Base-by-base conservation (phyloP, 2,888 invertebrate genomes). In the Drosophila crucigera region DNA sequence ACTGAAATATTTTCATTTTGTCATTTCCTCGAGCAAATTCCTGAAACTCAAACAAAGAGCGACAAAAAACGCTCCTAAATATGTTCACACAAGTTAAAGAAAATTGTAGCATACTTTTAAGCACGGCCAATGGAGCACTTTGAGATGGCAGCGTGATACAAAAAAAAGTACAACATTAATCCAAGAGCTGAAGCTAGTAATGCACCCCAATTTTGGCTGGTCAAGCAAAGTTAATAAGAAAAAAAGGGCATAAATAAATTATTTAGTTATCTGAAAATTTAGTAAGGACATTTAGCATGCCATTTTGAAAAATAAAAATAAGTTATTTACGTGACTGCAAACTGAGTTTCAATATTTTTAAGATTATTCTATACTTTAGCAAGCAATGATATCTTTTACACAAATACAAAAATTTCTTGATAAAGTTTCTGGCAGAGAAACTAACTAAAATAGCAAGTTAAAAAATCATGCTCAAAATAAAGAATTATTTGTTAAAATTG, bases 1-100 rank as follows among this genome's bases (percentile, higher is more conserved):
- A 78, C 58, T 83, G 73, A 82, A 83, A 90, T 91, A 84, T 89
- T 85, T 87, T 87, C 80, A 86, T 91, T 84, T 79, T 85, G 90
- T 84, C 88, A 88, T 86, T 91, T 90, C 79, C 83, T 82, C 55
- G 76, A 71, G 70, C 79, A 78, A 80, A 89, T 89, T 86, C 83
- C 73, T 78, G 31, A 70, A 75, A 84, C 83, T 82, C 76, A 75
- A 82, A 73, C 73, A 82, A 72, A 72, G 56, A 69, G 56, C 68
- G 65, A 55, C 76, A 14, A 79, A 76, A 72, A 72, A 68, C 54
- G 64, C 76, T 80, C 74, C 72, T 58, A 90, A 83, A 82, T 78
- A 75, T 82, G 82, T 85, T 78, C 73, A 78, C 70, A 71, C 73
- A 76, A 72, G 56, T 62, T 65, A 64, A 68, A 68, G 68, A 73